phyloP scores from a whole-genome alignment of 2,888 invertebrate species.

The Synergus gifuensis region DNA sequence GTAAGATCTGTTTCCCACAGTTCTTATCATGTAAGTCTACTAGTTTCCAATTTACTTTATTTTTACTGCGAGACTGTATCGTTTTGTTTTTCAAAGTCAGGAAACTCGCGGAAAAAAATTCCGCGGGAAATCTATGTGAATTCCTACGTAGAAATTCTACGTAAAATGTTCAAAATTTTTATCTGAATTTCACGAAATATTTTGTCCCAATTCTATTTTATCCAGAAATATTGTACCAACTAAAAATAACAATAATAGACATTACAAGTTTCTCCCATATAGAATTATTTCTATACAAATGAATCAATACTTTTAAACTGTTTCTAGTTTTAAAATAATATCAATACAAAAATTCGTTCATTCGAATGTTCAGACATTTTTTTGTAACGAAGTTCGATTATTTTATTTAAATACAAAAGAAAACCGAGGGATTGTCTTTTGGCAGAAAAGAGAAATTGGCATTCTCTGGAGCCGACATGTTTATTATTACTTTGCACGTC shows the following conservation, averaged over 20 bases:
- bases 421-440: background rate
- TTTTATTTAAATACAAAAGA: background rate
- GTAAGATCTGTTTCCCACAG: background rate
- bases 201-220: no score
- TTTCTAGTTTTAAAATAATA: no score
- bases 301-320: no score
- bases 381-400: no score
- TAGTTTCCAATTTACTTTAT: conserved; percentile 26
- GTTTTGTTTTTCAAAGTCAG: conserved; percentile 7
- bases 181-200: no score
- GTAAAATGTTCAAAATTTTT: no score
- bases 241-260: no score
- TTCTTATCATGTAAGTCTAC: conserved; percentile 26
- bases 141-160: no score
- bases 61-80: background rate
- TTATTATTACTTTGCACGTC: conserved; percentile 24
- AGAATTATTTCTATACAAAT: background rate
- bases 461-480: conserved; percentile 18
- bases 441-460: conserved; percentile 24
- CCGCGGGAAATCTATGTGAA: background rate
- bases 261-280: no score
- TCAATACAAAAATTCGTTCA: no score
- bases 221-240: no score
- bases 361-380: no score
- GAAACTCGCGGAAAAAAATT: conserved; percentile 15